Evolutionary conservation across 2,113 vertebrate genomes (phyloP).

Genomic region (Gymnogyps californianus): DNA sequence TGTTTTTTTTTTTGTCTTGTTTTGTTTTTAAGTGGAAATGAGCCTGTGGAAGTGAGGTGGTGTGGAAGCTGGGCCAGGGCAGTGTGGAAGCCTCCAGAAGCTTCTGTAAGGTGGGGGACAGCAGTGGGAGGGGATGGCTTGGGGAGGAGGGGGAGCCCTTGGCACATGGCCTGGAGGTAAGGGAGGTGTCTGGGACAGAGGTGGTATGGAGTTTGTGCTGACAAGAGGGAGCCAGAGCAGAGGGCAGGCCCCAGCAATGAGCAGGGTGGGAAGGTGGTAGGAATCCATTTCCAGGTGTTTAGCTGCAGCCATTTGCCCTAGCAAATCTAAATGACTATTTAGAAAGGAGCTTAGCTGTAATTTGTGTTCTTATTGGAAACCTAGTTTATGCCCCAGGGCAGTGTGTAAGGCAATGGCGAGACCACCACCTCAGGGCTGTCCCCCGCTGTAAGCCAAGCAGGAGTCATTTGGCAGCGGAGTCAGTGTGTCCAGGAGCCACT

Average conservation of each 20-base stretch:
- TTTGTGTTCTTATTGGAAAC: not conserved
- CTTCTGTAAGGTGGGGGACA: not conserved
- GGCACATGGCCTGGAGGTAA: not conserved
- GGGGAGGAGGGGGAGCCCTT: not conserved
- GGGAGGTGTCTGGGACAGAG: not conserved
- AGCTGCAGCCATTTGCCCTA: not conserved
- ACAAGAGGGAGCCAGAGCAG: not conserved
- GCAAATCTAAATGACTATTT: not conserved
- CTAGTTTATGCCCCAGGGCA: too few relatives aligned
- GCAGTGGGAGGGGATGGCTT: rapidly evolving
- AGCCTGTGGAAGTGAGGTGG: not conserved
- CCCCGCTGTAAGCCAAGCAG: not conserved
- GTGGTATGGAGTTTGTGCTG: not conserved
- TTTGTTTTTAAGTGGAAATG: not conserved
- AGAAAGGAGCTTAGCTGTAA: not conserved
- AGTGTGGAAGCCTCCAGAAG: not conserved
- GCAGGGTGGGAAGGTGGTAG: not conserved
- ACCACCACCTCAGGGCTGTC: rapidly evolving
- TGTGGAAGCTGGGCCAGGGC: not conserved
- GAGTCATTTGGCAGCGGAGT: rapidly evolving
- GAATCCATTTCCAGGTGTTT: not conserved
- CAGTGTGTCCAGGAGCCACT: rapidly evolving
- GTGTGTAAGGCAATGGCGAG: not conserved
- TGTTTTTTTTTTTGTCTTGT: not conserved
- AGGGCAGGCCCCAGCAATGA: not conserved